phyloP scores from a whole-genome alignment of 2,888 invertebrate species.

The Phaonia tiefii region DNA sequence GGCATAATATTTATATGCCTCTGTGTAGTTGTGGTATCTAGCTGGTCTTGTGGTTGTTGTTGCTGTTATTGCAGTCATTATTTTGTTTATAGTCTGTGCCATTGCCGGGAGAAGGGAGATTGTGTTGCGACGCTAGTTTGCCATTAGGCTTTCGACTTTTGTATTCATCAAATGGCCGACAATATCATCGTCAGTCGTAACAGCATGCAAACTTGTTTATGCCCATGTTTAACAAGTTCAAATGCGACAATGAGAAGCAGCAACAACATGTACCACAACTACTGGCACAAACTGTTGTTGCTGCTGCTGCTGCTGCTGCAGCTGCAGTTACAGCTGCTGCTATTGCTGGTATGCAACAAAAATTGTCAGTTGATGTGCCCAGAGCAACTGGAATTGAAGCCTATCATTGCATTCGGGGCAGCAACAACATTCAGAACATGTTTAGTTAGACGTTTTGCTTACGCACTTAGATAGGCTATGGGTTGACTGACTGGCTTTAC shows the following conservation, averaged over 20 bases:
- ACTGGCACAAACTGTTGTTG: constrained; percentile 17
- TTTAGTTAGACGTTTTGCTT: constrained; percentile 6
- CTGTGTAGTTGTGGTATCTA: neutral
- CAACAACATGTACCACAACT: constrained; percentile 33
- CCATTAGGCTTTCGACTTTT: constrained; percentile 61
- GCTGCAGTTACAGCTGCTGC: constrained; percentile 6
- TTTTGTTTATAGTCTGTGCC: neutral
- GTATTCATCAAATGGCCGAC: constrained; percentile 51
- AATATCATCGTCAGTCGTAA: constrained; percentile 34
- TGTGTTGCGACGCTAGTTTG: constrained; percentile 53
- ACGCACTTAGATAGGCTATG: constrained; percentile 9
- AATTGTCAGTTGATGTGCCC: neutral
- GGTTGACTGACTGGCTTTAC: too few species aligned
- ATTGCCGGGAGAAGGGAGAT: neutral
- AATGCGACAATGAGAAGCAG: constrained; percentile 62
- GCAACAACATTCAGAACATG: constrained; percentile 15
- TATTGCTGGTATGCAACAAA: too few species aligned
- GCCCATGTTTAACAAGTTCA: constrained; percentile 68
- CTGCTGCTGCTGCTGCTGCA: neutral
- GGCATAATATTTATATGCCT: neutral
- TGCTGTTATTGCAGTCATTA: neutral
- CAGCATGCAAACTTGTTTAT: constrained; percentile 68
- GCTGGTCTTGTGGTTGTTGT: neutral
- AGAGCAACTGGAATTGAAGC: neutral
- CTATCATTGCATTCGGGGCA: constrained; percentile 34